phyloP scores from a whole-genome alignment of 1,140 invertebrate species.

The Ips nitidus region DNA sequence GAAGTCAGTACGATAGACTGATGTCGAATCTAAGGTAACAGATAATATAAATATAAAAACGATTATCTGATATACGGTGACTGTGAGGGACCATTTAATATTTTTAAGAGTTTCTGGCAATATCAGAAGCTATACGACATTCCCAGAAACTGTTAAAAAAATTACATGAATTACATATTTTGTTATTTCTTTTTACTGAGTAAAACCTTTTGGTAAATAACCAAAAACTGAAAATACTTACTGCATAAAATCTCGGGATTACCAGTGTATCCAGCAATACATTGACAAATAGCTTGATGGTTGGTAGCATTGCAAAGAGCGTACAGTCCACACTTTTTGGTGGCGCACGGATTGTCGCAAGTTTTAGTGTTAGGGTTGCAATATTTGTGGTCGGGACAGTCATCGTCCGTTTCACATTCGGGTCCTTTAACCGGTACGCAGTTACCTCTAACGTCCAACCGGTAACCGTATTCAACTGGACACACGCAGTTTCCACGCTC shows the following conservation, averaged over 20 bases:
- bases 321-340: conserved; percentile 70
- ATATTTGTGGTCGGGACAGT: conserved; percentile 76
- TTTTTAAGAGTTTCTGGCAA: too few species aligned
- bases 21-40: conserved; percentile 48
- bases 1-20: conserved; percentile 73
- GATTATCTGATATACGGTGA: not conserved
- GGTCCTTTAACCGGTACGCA: conserved; percentile 61
- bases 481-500: conserved; percentile 78
- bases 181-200: too few species aligned
- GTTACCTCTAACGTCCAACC: conserved; percentile 63
- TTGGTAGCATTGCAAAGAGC: conserved; percentile 78
- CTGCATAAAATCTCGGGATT: conserved; percentile 70
- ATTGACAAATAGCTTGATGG: conserved; percentile 77
- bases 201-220: too few species aligned
- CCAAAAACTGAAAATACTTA: conserved; percentile 53
- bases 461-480: conserved; percentile 69
- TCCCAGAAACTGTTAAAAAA: too few species aligned
- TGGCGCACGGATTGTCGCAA: conserved; percentile 75
- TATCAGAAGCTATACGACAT: too few species aligned
- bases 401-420: conserved; percentile 70
- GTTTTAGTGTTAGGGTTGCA: conserved; percentile 69
- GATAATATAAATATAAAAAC: not conserved
- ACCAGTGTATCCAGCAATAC: conserved; percentile 69
- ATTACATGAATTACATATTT: too few species aligned
- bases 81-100: too few species aligned